Percentiles rank a stretch among this genome's conserved stretches.
Evolutionary conservation across 2,113 vertebrate genomes (phyloP).

Genomic region (Willisornis vidua): DNA sequence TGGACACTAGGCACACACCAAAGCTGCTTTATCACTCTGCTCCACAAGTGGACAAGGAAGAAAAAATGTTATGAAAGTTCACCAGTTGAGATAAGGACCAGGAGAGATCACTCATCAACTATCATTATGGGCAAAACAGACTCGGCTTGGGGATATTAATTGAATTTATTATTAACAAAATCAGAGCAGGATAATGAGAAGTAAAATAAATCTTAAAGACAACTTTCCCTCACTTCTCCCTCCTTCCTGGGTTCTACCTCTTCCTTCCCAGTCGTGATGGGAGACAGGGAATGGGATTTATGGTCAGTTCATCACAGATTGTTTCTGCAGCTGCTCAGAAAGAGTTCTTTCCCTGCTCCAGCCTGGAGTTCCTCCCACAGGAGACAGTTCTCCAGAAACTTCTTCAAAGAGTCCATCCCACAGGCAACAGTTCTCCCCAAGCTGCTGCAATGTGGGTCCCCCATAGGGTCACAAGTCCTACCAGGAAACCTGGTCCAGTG

Average conservation of each 20-base stretch:
- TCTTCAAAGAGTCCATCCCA: background rate
- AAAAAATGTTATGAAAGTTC: background rate
- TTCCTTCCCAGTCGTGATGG: accelerated
- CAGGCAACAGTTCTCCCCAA: background rate
- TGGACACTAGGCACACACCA: background rate
- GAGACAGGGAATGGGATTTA: background rate
- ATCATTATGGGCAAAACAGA: background rate
- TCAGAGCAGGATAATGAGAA: background rate
- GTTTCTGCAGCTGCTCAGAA: background rate
- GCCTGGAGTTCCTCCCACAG: background rate
- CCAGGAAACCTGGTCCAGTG: accelerated
- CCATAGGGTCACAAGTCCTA: background rate
- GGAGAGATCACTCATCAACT: background rate
- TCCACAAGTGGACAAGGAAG: background rate
- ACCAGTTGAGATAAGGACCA: background rate
- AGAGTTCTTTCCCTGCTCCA: background rate
- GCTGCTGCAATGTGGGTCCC: background rate
- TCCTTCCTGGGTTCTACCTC: background rate
- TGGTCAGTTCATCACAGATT: background rate
- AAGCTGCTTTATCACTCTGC: background rate
- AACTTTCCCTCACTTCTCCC: background rate
- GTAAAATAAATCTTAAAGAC: background rate
- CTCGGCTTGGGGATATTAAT: background rate
- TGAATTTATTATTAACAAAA: background rate
- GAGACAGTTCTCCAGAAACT: background rate